Conservation (phyloP, 2,888 invertebrate genomes). For the Aphodius sticticus region DNA sequence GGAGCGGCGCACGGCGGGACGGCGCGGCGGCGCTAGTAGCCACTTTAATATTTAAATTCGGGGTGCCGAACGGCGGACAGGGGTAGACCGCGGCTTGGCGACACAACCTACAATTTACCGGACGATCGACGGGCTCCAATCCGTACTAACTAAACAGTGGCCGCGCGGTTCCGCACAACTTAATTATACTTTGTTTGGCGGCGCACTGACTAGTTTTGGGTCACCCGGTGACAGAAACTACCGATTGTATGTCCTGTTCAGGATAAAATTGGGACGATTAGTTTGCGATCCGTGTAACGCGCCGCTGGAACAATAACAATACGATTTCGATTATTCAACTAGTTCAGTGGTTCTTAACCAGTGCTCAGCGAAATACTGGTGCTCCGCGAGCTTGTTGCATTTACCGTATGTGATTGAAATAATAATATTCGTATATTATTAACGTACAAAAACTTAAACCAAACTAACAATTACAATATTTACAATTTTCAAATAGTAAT, state of each 20-base stretch:
- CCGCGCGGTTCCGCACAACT: neutral
- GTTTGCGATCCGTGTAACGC: neutral
- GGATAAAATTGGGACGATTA: neutral
- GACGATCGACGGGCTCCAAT: neutral
- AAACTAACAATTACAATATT: too few relatives aligned
- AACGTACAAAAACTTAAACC: too few relatives aligned
- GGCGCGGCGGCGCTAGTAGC: neutral
- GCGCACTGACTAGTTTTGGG: neutral
- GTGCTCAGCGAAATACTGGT: too few relatives aligned
- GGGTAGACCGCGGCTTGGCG: neutral
- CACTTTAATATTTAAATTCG: slow-evolving; percentile 25
- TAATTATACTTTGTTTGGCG: slow-evolving; percentile 4
- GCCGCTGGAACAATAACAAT: too few relatives aligned
- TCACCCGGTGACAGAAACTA: neutral
- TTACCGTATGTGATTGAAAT: too few relatives aligned
- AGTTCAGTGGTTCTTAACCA: too few relatives aligned
- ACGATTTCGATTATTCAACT: too few relatives aligned
- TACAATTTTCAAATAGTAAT: too few relatives aligned
- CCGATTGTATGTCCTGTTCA: neutral
- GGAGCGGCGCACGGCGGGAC: slow-evolving; percentile 9
- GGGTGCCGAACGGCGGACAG: neutral
- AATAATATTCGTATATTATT: too few relatives aligned
- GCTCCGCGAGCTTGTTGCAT: too few relatives aligned
- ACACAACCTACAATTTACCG: neutral
- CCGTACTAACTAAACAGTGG: neutral